Conservation (phyloP, 2,888 invertebrate species). For the Xestia ashworthii region DNA sequence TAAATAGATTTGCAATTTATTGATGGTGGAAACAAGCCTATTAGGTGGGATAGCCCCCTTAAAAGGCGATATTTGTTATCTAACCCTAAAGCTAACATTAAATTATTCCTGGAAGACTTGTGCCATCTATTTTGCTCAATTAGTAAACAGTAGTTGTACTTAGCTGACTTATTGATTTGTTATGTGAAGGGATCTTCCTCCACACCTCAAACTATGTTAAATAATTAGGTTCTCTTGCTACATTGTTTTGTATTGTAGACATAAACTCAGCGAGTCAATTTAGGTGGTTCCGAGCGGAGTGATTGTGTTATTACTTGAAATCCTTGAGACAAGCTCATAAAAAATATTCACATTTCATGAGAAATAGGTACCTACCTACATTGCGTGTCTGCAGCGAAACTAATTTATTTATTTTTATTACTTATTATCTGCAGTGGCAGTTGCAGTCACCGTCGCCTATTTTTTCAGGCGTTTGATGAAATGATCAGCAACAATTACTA, state of each 20-base stretch:
- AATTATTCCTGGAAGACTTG: constrained; percentile 60
- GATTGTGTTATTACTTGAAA: constrained; percentile 36
- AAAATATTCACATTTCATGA: constrained; percentile 26
- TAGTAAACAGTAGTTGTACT: constrained; percentile 51
- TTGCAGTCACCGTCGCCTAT: constrained; percentile 15
- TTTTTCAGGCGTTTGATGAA: constrained; percentile 52
- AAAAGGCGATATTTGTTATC: constrained; percentile 54
- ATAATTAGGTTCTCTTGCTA: constrained; percentile 18
- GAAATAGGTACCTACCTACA: constrained; percentile 2
- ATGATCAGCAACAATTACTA: constrained; percentile 40
- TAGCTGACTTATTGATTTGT: constrained; percentile 43
- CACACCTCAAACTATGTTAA: constrained; percentile 37
- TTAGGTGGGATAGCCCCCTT: constrained; percentile 44
- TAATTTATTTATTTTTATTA: constrained; percentile 42
- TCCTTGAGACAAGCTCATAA: constrained; percentile 47
- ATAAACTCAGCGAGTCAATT: constrained; percentile 8
- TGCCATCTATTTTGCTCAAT: constrained; percentile 61
- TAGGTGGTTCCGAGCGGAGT: neutral
- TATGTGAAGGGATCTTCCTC: constrained; percentile 29
- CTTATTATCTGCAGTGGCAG: constrained; percentile 20
- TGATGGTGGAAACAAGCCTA: too few relatives aligned
- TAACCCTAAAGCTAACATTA: constrained; percentile 62
- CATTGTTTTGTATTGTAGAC: neutral
- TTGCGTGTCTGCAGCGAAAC: constrained; percentile 57
- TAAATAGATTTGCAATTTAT: too few relatives aligned